These are phyloP conservation scores for Mesochorus sp. DNA, from an alignment of 2,888 invertebrate genomes.

Conservation along the genomic window DNA sequence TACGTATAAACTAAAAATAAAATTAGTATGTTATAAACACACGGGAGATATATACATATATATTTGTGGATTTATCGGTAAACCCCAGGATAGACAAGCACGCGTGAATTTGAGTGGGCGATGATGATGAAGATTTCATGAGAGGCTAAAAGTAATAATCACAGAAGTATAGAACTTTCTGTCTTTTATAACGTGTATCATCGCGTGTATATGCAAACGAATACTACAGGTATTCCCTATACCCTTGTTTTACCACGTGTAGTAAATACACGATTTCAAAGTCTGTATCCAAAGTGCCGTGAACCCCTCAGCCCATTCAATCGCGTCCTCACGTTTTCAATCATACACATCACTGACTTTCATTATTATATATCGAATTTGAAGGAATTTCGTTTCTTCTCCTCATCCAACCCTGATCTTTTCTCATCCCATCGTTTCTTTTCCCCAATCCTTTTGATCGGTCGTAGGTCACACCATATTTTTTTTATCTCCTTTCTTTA, in stretches of 20 bases:
- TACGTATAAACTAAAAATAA: not conserved
- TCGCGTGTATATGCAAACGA: too few relatives aligned
- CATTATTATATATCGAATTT: constrained; percentile 79
- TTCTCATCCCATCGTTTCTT: constrained; percentile 38
- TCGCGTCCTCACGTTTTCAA: constrained; percentile 75
- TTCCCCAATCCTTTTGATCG: constrained; percentile 43
- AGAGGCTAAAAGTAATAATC: not conserved
- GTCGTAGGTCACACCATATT: not conserved
- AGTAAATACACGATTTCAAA: not conserved
- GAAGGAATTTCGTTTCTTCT: constrained; percentile 66
- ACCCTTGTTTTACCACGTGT: too few relatives aligned
- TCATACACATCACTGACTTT: constrained; percentile 79
- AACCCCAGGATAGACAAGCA: not conserved
- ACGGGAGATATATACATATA: not conserved
- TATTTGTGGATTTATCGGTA: constrained; percentile 12
- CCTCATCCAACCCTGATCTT: constrained; percentile 3
- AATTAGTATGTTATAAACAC: too few relatives aligned
- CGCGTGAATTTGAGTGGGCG: not conserved
- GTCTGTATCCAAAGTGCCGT: not conserved
- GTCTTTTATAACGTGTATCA: too few relatives aligned
- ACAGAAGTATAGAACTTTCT: too few relatives aligned
- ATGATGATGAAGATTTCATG: constrained; percentile 8
- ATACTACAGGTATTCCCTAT: too few relatives aligned
- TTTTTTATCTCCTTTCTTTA: not conserved
- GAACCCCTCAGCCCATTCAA: constrained; percentile 29